Percentiles rank a stretch among this genome's conserved stretches.
Evolutionary conservation across 2,888 invertebrate species (phyloP).

Genomic region (Seladonia tumulorum): DNA sequence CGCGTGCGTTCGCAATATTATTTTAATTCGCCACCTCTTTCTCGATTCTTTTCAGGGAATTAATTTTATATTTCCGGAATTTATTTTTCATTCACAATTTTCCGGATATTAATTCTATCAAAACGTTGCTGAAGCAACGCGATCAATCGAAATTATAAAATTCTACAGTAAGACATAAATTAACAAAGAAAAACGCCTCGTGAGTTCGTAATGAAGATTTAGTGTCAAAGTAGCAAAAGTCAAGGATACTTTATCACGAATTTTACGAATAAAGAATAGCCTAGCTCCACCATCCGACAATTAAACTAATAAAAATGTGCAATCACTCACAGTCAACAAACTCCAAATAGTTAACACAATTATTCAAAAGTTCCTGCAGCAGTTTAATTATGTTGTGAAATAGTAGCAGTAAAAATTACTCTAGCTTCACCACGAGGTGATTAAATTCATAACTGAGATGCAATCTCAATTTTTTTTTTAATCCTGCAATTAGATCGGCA

Average conservation of each 20-base stretch:
- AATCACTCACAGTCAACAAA: background rate
- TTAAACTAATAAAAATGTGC: background rate
- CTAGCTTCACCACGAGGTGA: background rate
- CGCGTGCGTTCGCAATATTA: background rate
- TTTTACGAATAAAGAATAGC: background rate
- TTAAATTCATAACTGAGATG: background rate
- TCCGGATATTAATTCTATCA: too few relatives aligned
- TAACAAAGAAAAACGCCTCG: background rate
- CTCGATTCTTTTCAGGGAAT: background rate
- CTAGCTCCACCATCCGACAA: background rate
- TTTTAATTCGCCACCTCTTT: background rate
- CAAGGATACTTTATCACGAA: background rate
- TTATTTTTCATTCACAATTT: too few relatives aligned
- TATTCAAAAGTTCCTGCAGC: background rate
- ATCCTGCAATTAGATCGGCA: too few relatives aligned
- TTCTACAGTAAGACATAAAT: too few relatives aligned
- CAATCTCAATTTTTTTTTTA: too few relatives aligned
- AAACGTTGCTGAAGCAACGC: too few relatives aligned
- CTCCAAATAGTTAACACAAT: background rate
- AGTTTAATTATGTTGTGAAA: background rate
- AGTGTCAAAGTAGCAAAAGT: background rate
- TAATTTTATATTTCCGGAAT: too few relatives aligned
- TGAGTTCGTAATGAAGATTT: background rate
- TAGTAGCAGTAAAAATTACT: too few relatives aligned
- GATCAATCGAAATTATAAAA: background rate